Base-by-base conservation (phyloP, 2,797 vertebrate genomes). In the Sebastes minor region DNA sequence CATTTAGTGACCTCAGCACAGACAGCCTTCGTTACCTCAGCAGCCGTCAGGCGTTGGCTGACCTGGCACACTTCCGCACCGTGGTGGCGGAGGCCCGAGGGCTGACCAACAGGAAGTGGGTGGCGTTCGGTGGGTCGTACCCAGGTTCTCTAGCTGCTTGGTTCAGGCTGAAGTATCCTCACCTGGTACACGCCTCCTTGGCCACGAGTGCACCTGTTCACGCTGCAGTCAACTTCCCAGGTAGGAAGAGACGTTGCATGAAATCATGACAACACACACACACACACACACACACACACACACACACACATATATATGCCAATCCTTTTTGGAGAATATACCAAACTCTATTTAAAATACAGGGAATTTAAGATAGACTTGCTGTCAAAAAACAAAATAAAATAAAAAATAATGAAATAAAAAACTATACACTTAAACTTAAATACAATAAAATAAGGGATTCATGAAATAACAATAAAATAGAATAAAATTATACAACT, bases 131-230 rank as follows among this genome's bases (percentile, higher is more conserved):
- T 0, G 92, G 93, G 18, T 96, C 95, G 3, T 96, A 95, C 70
- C 93, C 94, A 1, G 95, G 95, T 13, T 95, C 92, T 8, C 92
- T 96, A 0, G 95, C 93, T 6, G 92, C 93, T 3, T 95, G 95
- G 93, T 94, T 96, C 84, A 90, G 94, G 63, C 84, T 95, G 71
- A 97, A 97, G 86, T 95, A 95, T 49, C 93, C 94, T 1, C 89
- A 95, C 38, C 82, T 96, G 62, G 94, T 95, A n/a, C 84, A 95
- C 12, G 92, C 91, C 23, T 85, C 94, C 4, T 86, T 95, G 53
- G 94, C 94, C 59, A 94, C 90, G 8, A 96, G 94, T 12, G 91
- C 92, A 49, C 94, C 94, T 1, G 76, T 95, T 25, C 63, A 94
- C 11, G 93, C 94, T 4, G 82, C 92, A 0, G 86, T 94, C 63